Evolutionary conservation across 37 sponge, comb jelly and placozoan genomes (phyloP), one percentile per base, ranked within the genome.

Genomic region (Lycopodina hypogea): DNA sequence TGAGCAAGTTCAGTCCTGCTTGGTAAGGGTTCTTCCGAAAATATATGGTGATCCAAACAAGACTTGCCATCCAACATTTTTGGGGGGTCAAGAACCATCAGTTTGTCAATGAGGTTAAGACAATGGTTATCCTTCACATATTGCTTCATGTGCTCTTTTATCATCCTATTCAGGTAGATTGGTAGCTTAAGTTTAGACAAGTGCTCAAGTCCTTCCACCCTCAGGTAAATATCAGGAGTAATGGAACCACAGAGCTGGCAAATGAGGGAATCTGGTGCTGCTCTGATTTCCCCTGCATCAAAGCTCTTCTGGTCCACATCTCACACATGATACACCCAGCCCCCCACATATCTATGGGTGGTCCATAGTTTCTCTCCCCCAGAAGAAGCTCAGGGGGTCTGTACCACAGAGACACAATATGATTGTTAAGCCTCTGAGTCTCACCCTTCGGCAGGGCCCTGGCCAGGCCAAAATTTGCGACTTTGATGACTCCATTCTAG

Each of bases 301-400:
- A 84, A 1, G 99, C 94, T 1, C 82, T 51, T 1, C 96, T 83
- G 4, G 97, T 98, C 99, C 99, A 98, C 94, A 98, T 87, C 69
- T 98, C 99, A 57, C 96, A 93, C 88, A 98, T 96, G 72, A 98
- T 93, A 74, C 99, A 98, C 45, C 99, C 99, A 6, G 92, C 96
- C 18, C 96, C 99, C 99, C 99, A 98, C 86, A 98, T 89, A 53
- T 98, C 99, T 50, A 98, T 93, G 72, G 97, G 87, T 0, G 94
- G 87, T 33, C 92, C 90, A 56, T 98, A 98, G 71, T 98, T 88
- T 58, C 96, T 63, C 62, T 93, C 96, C 1, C 99, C 99, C 56
- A 98, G 88, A 32, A 98, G 32, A 30, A 98, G 64, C 75, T 98
- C 99, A 1, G 99, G 99, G 8, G 99, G 93, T 45, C 99, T 89